phyloP scores from a whole-genome alignment of 2,113 vertebrate genomes.

The Strigops habroptila region DNA sequence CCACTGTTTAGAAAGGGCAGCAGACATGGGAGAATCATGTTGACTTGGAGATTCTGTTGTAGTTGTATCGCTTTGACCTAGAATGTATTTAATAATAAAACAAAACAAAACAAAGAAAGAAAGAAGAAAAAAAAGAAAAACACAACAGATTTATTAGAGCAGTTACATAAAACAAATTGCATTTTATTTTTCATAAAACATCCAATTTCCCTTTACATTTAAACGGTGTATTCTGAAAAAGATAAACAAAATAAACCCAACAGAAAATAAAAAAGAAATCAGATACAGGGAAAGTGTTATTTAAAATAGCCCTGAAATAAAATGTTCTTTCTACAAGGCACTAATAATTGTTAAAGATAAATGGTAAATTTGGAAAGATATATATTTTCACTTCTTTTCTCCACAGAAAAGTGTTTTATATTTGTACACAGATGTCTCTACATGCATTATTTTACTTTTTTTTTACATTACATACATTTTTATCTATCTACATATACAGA shows the following conservation, averaged over 20 bases:
- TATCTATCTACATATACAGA: background rate
- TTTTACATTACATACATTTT: background rate
- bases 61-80: conserved; percentile 85
- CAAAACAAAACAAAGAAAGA: background rate
- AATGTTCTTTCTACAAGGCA: background rate
- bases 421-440: background rate
- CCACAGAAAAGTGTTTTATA: background rate
- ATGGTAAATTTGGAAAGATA: background rate
- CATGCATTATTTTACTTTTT: background rate
- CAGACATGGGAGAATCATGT: conserved; percentile 65
- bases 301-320: background rate
- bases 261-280: background rate
- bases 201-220: background rate
- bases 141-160: background rate
- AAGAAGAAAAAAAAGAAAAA: background rate
- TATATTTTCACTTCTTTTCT: background rate
- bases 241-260: background rate
- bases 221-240: background rate
- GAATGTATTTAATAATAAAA: background rate
- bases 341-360: background rate
- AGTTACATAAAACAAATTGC: background rate
- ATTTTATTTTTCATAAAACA: background rate
- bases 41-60: conserved; percentile 71
- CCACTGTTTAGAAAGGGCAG: conserved; percentile 61
- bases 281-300: background rate